phyloP scores from a whole-genome alignment of 2,888 invertebrate genomes.

The Zaprionus bogoriensis region DNA sequence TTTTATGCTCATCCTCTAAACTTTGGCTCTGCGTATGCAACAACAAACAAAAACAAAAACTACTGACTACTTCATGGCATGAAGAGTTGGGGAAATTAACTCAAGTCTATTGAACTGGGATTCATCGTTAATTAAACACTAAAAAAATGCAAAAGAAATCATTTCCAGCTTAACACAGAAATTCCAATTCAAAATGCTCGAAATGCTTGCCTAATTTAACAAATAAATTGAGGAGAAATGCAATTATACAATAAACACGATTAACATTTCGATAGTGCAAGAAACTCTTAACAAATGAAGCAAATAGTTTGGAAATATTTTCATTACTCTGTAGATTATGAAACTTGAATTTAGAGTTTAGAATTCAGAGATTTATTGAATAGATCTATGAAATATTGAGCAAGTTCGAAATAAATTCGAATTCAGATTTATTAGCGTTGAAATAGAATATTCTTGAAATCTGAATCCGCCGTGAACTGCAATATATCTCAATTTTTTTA shows the following conservation, averaged over 20 bases:
- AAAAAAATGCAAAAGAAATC: conserved; percentile 1
- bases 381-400: too few relatives aligned
- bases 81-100: conserved; percentile 19
- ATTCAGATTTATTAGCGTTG: too few relatives aligned
- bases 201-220: conserved; percentile 6
- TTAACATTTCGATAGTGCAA: neutral
- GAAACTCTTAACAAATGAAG: neutral
- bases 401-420: too few relatives aligned
- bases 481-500: neutral
- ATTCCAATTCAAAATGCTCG: conserved; percentile 3
- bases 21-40: conserved; percentile 40
- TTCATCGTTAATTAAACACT: conserved; percentile 1
- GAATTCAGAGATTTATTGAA: too few relatives aligned
- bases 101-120: conserved; percentile 10
- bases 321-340: too few relatives aligned
- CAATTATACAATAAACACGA: neutral
- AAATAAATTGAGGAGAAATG: neutral
- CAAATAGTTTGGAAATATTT: neutral
- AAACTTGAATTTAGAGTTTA: neutral
- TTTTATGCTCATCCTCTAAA: conserved; percentile 22
- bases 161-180: neutral
- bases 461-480: neutral
- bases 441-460: too few relatives aligned
- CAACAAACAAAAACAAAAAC: neutral
- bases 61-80: conserved; percentile 14